Base-by-base conservation (phyloP, 2,888 invertebrate genomes). In the Drosophila heteroneura region DNA sequence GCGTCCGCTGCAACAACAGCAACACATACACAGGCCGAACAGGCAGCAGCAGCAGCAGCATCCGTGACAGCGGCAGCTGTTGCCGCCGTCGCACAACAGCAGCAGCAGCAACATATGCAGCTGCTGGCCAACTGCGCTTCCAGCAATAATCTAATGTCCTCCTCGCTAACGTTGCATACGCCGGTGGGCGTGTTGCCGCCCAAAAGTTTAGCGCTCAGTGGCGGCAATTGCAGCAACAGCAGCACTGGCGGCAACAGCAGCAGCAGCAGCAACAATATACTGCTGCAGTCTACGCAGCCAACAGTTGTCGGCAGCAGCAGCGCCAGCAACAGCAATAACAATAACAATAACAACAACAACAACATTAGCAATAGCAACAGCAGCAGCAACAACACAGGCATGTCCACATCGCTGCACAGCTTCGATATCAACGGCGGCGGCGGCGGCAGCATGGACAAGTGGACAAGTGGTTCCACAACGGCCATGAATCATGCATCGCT, bases 321-420 rank as follows among this genome's bases (percentile, higher is more conserved):
- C 47, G 82, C 47, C 85, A 83, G 69, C 51, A 59, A 32, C 60
- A 62, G 67, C 56, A 60, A 44, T 58, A 63, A 44, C 57, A 70
- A 51, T 49, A 26, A 26, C 26, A 28, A 28, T 28, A 28, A 28
- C 28, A 83, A 26, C 53, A 54, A 32, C 62, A 78, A 10, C 52
- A 78, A 26, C 56, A 71, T 37, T 64, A 70, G 9, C 65, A 57
- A 30, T 76, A 69, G 9, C 54, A 74, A 16, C 41, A 52, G 35
- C 47, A 52, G 49, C 64, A 62, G 22, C 56, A 83, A 85, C 63
- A 62, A 58, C 81, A 75, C 91, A 37, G 85, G 85, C 64, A 93
- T 93, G 93, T 93, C 94, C 65, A 93, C 94, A 54, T 94, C 93
- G 28, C 87, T 94, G 78, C 93, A 94, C 76, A 92, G 92, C 61